Base-by-base conservation (phyloP, 1,140 invertebrate genomes). In the Pseudomyrmex dendroicus region DNA sequence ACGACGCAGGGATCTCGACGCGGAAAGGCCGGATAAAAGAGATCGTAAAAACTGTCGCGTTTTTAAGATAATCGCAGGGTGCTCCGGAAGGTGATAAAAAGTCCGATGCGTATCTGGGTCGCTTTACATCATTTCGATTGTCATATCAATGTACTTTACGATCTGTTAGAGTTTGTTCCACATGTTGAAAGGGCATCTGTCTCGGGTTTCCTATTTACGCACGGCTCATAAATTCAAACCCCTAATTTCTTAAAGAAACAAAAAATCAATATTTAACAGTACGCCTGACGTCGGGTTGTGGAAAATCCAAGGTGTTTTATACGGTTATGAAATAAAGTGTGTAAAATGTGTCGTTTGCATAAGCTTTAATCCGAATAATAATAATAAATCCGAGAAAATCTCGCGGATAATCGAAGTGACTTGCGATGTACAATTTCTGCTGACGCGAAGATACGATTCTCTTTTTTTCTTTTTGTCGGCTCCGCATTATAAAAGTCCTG, bases 51-150 rank as follows among this genome's bases (percentile, higher is more conserved):
- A 78, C 46, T 1, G 64, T 64, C 20, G 35, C 12, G 13, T 52
- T 83, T 35, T 70, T 62, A 62, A 80, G 17, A 80, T 84, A 84
- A 84, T 84, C 64, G 64, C 25, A 1, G 4, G 25, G 57, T 44
- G 35, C 77, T 50, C 56, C 22, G 25, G 12, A 13, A 48, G 2
- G 9, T 67, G 25, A 77, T 76, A 83, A 83, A 76, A 22, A 68
- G 2, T 5, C 46, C 56, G 15, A 50, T 8, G 54, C 44, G 7
- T 76, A 59, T 64, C 15, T 2, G 25, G 17, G 50, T 4, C n/a
- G 12, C 15, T 52, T 78, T 78, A 17, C 17, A 70, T 48, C 20
- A 10, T 61, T 61, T 63, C 17, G 15, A 82, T 73, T 15, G 0
- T 48, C 72, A 17, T 62, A 61, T 56, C 57, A 62, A 62, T 70